Conservation (phyloP, 1,140 invertebrate species). For the Cyclargus thomasi region DNA sequence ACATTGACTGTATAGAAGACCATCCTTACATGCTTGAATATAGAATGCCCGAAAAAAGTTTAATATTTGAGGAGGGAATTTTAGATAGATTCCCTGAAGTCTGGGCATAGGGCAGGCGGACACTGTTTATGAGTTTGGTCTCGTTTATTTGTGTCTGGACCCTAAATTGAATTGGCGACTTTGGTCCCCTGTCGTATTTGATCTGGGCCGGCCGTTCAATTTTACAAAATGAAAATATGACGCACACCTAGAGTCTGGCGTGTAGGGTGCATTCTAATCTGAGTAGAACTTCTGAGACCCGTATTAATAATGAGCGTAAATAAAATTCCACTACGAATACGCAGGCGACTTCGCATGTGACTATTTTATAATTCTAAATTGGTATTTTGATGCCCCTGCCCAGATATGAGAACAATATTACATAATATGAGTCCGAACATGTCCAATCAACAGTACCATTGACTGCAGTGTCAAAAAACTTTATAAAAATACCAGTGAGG, state of each 20-base stretch:
- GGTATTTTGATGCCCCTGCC: too few species aligned
- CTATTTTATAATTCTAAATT: too few species aligned
- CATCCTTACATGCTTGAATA: background rate
- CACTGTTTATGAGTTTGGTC: slow-evolving; percentile 54
- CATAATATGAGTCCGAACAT: too few species aligned
- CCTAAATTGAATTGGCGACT: slow-evolving; percentile 56
- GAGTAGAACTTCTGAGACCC: background rate
- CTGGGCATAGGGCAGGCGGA: slow-evolving; percentile 45
- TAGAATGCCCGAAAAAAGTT: slow-evolving; percentile 37
- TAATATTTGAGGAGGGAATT: slow-evolving; percentile 51
- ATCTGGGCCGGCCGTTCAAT: background rate
- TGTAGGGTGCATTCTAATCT: background rate
- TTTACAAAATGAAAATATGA: background rate
- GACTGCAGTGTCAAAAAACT: background rate
- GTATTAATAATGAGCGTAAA: too few species aligned
- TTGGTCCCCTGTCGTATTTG: slow-evolving; percentile 24
- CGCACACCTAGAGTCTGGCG: background rate
- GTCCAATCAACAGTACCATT: too few species aligned
- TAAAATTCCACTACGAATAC: too few species aligned
- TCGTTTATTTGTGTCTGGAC: slow-evolving; percentile 59
- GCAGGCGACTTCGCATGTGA: too few species aligned
- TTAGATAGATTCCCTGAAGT: slow-evolving; percentile 58
- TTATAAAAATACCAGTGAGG: background rate
- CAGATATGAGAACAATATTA: too few species aligned
- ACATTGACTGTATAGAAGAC: too few species aligned